Conservation (phyloP, 2,888 invertebrate species). For the Dryococelus australis region DNA sequence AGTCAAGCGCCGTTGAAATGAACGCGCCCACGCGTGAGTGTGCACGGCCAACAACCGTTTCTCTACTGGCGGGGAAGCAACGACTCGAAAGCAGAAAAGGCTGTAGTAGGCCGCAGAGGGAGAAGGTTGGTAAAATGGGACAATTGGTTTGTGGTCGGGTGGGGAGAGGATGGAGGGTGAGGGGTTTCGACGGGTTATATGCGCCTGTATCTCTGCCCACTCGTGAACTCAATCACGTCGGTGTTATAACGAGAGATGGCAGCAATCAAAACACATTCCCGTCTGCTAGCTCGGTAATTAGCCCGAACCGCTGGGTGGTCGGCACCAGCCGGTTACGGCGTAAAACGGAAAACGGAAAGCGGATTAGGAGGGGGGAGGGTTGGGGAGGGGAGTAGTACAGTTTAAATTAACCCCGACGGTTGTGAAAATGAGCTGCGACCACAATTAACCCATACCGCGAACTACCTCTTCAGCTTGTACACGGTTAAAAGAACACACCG, state of each 20-base stretch:
- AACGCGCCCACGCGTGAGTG: no score
- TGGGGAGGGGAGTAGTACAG: not conserved
- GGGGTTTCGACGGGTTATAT: not conserved
- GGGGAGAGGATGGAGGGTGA: not conserved
- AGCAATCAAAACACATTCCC: not conserved
- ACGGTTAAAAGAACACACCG: not conserved
- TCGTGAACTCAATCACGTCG: not conserved
- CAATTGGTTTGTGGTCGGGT: no score
- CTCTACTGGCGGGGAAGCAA: no score
- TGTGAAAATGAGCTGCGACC: conserved; percentile 10
- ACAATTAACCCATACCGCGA: not conserved
- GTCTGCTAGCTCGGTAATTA: not conserved
- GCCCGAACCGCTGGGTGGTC: not conserved
- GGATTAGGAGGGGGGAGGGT: not conserved
- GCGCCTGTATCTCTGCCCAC: not conserved
- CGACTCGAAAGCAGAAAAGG: no score
- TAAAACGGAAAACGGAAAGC: not conserved
- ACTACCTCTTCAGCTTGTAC: not conserved
- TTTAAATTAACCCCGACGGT: not conserved
- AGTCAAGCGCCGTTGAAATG: no score
- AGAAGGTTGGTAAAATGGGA: no score
- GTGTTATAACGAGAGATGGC: not conserved
- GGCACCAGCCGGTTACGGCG: not conserved
- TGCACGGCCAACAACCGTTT: no score
- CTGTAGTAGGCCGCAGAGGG: no score